A percentile compares a stretch with the other conserved stretches of the same genome.
phyloP scores from a whole-genome alignment of 2,113 vertebrate species.

The Raphicerus campestris region DNA sequence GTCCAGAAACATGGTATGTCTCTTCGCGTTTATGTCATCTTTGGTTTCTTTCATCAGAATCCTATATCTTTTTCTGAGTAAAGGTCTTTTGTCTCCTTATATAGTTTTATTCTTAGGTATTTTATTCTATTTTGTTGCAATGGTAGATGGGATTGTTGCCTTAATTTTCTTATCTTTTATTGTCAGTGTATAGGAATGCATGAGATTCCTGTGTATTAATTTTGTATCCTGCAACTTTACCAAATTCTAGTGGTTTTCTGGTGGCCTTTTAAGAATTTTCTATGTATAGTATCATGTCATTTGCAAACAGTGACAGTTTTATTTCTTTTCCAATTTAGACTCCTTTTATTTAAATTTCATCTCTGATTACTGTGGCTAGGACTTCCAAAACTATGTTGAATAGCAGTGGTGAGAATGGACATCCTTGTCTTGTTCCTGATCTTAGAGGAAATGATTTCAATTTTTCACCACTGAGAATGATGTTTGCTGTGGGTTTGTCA shows the following conservation, averaged over 20 bases:
- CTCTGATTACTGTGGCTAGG: background rate
- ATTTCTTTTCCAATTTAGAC: background rate
- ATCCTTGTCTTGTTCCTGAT: background rate
- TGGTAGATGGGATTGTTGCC: background rate
- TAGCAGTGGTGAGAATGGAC: background rate
- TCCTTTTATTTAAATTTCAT: background rate
- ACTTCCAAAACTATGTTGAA: background rate
- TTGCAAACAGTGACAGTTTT: background rate
- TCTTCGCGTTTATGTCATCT: background rate
- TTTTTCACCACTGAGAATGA: background rate
- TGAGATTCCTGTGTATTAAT: background rate
- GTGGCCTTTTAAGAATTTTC: background rate
- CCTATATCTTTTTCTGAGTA: background rate
- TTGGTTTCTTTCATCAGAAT: background rate
- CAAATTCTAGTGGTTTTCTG: background rate
- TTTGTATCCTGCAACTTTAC: background rate
- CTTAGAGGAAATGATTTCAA: background rate
- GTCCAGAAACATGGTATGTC: background rate
- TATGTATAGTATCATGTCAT: background rate
- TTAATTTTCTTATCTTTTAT: background rate
- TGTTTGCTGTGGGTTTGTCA: background rate
- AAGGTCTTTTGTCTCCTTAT: background rate
- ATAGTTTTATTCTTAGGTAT: background rate
- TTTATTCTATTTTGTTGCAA: background rate
- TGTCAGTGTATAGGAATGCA: background rate